Base-by-base conservation (phyloP, 1,140 invertebrate genomes). In the Limonius californicus region DNA sequence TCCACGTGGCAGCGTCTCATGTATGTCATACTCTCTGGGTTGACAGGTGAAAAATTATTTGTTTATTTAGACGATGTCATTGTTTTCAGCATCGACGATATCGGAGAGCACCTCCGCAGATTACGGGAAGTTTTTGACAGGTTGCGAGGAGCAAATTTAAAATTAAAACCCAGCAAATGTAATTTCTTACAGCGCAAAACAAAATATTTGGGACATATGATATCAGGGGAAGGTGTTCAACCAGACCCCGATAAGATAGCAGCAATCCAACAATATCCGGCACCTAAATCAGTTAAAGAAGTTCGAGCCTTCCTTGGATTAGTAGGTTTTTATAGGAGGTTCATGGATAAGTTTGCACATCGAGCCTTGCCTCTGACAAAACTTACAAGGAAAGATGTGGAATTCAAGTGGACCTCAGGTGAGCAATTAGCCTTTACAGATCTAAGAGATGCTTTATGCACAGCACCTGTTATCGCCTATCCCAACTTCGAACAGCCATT, bases 131-230 rank as follows among this genome's bases (percentile, higher is more conserved):
- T 54, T 47, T 68, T 70, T 21, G 32, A 71, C 9, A 64, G 67
- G 60, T 55, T 82, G 6, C 64, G 70, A 57, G 30, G 70, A 57
- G 21, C 70, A 59, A 74, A 73, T 45, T 60, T 81, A 18, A 78
- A 79, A 65, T 16, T 79, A 11, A 71, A 81, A 70, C 75, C 74
- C 0, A 72, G 74, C 12, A 81, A 81, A 70, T 80, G 76, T 47
- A 66, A 76, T 53, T 81, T 82, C 20, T 11, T 78, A 3, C 68
- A 69, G 59, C 64, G 68, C 15, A 75, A 79, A 74, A 72, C 77
- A 7, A 54, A 63, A 8, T 78, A 78, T 66, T 63, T 81, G 21
- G 79, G 79, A 4, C 76, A 79, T 61, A 69, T 2, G 57, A 1
- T 32, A n/a, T n/a, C 59, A 42, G 8, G 45, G 54, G 42, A 45